phyloP scores from a whole-genome alignment of 1,140 invertebrate species.

The Trichoplusia ni region DNA sequence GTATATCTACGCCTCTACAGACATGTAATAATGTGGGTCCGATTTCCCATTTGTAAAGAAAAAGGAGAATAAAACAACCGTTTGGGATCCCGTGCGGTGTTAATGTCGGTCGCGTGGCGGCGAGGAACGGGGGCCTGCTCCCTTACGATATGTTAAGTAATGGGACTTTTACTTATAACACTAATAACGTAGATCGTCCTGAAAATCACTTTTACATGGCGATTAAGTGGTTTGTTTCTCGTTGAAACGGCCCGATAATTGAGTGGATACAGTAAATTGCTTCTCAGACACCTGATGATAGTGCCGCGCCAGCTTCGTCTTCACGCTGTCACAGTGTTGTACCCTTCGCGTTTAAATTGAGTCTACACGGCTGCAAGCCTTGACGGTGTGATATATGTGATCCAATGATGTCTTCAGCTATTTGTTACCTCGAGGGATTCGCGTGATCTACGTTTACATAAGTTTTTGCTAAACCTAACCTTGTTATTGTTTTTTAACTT shows the following conservation, averaged over 20 bases:
- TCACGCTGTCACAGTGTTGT: neutral
- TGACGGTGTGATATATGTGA: neutral
- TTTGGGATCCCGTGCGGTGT: constrained; percentile 35
- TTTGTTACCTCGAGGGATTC: neutral
- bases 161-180: neutral
- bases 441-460: too few species aligned
- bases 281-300: constrained; percentile 43
- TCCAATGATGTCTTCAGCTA: neutral
- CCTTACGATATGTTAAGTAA: constrained; percentile 1
- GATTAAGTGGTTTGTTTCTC: constrained; percentile 38
- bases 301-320: neutral
- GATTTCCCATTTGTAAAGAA: constrained; percentile 53
- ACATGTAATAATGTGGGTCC: constrained; percentile 47
- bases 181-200: neutral
- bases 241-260: constrained; percentile 39
- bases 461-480: neutral
- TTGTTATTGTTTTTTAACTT: neutral
- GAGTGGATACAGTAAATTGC: constrained; percentile 44
- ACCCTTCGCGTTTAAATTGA: constrained; percentile 5
- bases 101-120: constrained; percentile 38
- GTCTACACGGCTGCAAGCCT: neutral
- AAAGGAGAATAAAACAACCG: constrained; percentile 43
- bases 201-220: constrained; percentile 33
- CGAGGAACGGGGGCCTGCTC: neutral
- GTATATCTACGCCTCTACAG: constrained; percentile 26